phyloP scores from a whole-genome alignment of 2,113 vertebrate genomes.

The Lathamus discolor region DNA sequence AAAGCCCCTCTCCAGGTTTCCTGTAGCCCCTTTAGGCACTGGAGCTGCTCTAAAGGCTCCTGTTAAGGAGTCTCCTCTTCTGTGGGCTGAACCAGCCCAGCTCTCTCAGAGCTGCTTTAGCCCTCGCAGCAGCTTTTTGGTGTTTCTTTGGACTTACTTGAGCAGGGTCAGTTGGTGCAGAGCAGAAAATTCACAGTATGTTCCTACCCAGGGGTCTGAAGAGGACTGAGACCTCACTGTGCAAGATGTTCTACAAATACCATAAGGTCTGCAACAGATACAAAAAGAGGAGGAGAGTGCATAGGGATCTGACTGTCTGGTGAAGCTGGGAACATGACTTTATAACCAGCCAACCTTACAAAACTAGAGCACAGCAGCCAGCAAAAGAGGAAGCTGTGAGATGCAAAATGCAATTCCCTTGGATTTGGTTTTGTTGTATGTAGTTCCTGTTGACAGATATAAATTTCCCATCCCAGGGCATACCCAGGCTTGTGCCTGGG shows the following conservation, averaged over 20 bases:
- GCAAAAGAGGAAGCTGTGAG: background rate
- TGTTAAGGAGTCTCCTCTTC: background rate
- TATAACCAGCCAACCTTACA: background rate
- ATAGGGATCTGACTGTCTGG: background rate
- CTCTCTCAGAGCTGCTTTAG: background rate
- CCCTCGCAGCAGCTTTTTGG: background rate
- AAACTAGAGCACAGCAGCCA: background rate
- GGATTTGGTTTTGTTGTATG: background rate
- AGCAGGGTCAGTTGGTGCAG: background rate
- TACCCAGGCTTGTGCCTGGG: background rate
- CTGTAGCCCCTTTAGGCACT: background rate
- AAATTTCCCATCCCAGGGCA: background rate
- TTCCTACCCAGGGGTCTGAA: background rate
- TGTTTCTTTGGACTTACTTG: background rate
- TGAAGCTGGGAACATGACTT: background rate
- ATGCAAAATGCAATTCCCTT: background rate
- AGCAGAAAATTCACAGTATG: background rate
- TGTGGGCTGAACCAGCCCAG: background rate
- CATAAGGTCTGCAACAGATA: background rate
- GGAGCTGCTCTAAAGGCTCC: background rate
- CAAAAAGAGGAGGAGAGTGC: background rate
- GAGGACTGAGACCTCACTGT: background rate
- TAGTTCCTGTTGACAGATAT: background rate
- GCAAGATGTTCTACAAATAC: background rate
- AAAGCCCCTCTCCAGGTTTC: too few relatives aligned